A percentile compares a stretch with the other conserved stretches of the same genome.
Evolutionary conservation across 2,113 vertebrate genomes (phyloP).

Genomic region (Elachura formosa): DNA sequence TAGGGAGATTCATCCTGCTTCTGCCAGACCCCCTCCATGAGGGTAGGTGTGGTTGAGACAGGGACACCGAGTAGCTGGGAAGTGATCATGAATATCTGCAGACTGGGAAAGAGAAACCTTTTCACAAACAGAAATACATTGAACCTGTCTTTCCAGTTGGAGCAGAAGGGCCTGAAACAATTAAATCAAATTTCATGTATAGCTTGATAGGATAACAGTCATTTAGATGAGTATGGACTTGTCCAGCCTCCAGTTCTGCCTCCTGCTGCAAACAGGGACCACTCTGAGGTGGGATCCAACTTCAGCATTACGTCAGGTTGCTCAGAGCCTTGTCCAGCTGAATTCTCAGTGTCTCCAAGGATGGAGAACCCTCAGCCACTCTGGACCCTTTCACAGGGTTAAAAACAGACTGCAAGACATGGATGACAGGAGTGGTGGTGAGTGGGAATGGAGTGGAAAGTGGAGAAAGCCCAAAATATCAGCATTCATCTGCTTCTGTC

Average conservation of each 20-base stretch:
- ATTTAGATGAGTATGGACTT: neutral
- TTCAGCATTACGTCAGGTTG: neutral
- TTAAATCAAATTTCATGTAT: neutral
- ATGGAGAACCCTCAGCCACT: neutral
- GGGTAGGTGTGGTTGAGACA: neutral
- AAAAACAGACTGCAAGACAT: rapidly evolving
- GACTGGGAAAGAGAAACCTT: neutral
- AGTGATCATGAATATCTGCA: neutral
- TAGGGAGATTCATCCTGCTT: neutral
- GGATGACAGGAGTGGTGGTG: neutral
- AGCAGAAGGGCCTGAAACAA: neutral
- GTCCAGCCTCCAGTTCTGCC: neutral
- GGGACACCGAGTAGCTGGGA: neutral
- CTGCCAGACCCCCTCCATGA: neutral
- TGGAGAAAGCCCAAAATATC: neutral
- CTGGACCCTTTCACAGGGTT: neutral
- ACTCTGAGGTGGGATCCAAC: neutral
- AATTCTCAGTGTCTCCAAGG: neutral
- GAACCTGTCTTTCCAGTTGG: neutral
- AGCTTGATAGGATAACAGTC: neutral
- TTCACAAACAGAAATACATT: neutral
- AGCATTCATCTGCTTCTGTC: neutral
- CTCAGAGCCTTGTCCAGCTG: neutral
- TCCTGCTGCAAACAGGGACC: neutral
- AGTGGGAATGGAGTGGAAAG: neutral